Conservation (phyloP, 2,797 vertebrate genomes). For the Galaxias olidus region DNA sequence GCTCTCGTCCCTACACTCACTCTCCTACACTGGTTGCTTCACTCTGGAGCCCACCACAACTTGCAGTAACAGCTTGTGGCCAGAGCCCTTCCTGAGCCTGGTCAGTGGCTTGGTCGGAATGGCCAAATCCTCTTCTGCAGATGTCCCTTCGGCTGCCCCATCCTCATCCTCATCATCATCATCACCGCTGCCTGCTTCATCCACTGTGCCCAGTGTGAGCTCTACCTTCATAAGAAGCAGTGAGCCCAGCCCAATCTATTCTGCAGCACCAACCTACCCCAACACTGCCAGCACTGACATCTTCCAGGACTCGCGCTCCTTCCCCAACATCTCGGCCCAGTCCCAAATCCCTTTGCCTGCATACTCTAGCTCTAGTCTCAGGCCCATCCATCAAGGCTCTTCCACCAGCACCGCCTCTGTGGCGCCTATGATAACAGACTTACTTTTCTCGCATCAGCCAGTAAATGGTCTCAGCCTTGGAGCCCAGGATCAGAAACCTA, state of each 20-base stretch:
- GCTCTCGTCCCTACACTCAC: slow-evolving; percentile 75
- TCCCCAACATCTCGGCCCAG: slow-evolving; percentile 68
- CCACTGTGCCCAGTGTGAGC: slow-evolving; percentile 55
- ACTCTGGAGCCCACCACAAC: slow-evolving; percentile 83
- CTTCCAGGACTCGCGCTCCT: slow-evolving; percentile 76
- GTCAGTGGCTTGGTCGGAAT: slow-evolving; percentile 89
- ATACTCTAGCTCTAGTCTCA: slow-evolving; percentile 77
- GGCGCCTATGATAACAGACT: slow-evolving; percentile 91
- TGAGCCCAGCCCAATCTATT: slow-evolving; percentile 85
- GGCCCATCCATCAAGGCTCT: no score
- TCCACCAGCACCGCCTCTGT: slow-evolving; percentile 68
- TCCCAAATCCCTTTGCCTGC: slow-evolving; percentile 79
- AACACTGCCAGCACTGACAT: slow-evolving; percentile 72
- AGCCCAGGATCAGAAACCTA: slow-evolving; percentile 86
- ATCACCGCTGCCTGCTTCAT: slow-evolving; percentile 74
- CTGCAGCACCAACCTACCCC: slow-evolving; percentile 78
- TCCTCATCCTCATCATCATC: slow-evolving; percentile 56
- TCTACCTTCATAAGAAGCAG: slow-evolving; percentile 39
- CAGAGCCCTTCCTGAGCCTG: slow-evolving; percentile 91
- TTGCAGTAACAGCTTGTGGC: slow-evolving; percentile 84
- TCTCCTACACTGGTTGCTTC: slow-evolving; percentile 93
- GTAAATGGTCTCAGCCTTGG: slow-evolving; percentile 70
- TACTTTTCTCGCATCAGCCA: slow-evolving; percentile 82
- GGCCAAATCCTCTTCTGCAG: slow-evolving; percentile 52
- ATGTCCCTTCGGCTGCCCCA: slow-evolving; percentile 60